Percentiles rank a stretch among this genome's conserved stretches.
phyloP scores from a whole-genome alignment of 2,888 invertebrate species.

The Netelia virgata region DNA sequence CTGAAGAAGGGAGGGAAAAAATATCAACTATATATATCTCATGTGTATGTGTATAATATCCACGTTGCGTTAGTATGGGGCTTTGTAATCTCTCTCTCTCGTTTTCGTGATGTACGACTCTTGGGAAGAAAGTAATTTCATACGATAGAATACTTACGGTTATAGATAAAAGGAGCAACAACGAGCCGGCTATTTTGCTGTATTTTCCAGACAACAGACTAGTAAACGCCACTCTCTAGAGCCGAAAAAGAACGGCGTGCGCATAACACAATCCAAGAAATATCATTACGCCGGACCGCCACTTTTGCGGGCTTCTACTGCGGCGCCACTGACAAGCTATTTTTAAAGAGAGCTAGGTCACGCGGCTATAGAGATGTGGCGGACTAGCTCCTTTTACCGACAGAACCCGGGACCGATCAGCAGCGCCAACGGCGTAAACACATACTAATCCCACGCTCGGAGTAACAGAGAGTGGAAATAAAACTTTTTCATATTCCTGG shows the following conservation, averaged over 20 bases:
- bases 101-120: not conserved
- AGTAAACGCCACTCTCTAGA: slow-evolving; percentile 42
- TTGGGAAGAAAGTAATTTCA: slow-evolving; percentile 3
- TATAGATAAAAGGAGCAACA: slow-evolving; percentile 48
- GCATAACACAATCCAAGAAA: slow-evolving; percentile 46
- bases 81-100: slow-evolving; percentile 5
- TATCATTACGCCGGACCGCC: slow-evolving; percentile 52
- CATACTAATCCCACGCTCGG: too few relatives aligned
- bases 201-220: slow-evolving; percentile 20
- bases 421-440: too few relatives aligned
- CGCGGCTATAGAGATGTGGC: too few relatives aligned
- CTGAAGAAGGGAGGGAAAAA: slow-evolving; percentile 24
- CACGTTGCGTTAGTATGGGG: slow-evolving; percentile 26
- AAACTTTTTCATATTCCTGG: too few relatives aligned
- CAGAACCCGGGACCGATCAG: too few relatives aligned
- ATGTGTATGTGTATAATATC: slow-evolving; percentile 10
- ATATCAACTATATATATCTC: slow-evolving; percentile 1
- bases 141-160: slow-evolving; percentile 51
- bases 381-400: too few relatives aligned
- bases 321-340: slow-evolving; percentile 53
- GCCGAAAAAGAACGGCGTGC: slow-evolving; percentile 45
- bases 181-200: slow-evolving; percentile 61
- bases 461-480: too few relatives aligned
- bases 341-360: too few relatives aligned
- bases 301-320: slow-evolving; percentile 48